These are phyloP conservation scores for Dermolepida albohirtum DNA, from an alignment of 2,888 invertebrate species.

Conservation along the genomic window DNA sequence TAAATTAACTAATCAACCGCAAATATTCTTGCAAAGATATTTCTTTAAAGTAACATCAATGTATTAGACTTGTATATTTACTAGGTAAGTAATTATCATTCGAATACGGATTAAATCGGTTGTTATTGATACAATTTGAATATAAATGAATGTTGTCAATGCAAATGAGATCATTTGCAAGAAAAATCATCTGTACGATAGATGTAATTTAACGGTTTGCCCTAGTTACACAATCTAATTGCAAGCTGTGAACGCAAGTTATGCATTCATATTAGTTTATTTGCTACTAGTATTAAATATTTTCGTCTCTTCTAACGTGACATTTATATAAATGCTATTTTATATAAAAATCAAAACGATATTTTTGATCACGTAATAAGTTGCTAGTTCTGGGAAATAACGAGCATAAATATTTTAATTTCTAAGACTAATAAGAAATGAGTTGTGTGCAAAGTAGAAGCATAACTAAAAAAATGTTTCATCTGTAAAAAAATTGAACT, in stretches of 20 bases:
- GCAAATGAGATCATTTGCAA: not conserved
- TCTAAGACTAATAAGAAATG: too few relatives aligned
- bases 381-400: too few relatives aligned
- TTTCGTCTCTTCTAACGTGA: too few relatives aligned
- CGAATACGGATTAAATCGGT: conserved; percentile 3
- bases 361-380: too few relatives aligned
- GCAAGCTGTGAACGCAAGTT: not conserved
- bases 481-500: too few relatives aligned
- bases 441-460: too few relatives aligned
- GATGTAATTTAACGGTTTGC: conserved; percentile 20
- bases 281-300: too few relatives aligned
- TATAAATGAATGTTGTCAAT: conserved; percentile 12
- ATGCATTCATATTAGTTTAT: too few relatives aligned
- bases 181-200: conserved; percentile 1
- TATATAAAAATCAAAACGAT: too few relatives aligned
- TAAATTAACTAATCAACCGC: conserved; percentile 4
- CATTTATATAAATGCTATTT: too few relatives aligned
- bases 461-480: too few relatives aligned
- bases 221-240: not conserved
- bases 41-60: not conserved
- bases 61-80: not conserved
- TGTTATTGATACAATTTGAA: conserved; percentile 11
- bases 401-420: too few relatives aligned
- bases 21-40: conserved; percentile 3
- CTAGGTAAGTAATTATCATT: conserved; percentile 13